phyloP scores from a whole-genome alignment of 2,797 vertebrate species.

The Netta rufina region DNA sequence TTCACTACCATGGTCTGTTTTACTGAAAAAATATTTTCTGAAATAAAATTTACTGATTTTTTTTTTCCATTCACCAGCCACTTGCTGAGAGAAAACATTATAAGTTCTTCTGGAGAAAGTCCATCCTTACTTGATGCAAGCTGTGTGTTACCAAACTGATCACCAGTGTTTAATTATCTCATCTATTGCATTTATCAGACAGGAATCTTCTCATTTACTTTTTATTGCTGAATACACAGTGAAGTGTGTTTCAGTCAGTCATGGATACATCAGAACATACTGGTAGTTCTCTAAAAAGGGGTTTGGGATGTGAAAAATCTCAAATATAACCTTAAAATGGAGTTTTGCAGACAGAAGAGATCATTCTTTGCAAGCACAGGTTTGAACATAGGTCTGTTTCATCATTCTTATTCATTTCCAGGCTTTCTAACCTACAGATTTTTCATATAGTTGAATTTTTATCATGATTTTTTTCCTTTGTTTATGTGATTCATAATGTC shows the following conservation, averaged over 20 bases:
- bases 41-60: neutral
- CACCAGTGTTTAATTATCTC: neutral
- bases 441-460: neutral
- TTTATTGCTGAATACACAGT: neutral
- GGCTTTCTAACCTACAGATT: neutral
- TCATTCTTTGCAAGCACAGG: neutral
- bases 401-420: neutral
- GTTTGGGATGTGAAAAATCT: neutral
- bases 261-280: neutral
- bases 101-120: neutral
- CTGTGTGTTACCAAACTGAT: neutral
- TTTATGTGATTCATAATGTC: neutral
- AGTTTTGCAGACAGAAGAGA: neutral
- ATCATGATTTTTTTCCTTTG: neutral
- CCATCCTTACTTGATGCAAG: neutral
- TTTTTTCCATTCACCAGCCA: neutral
- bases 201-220: neutral
- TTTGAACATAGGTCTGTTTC: neutral
- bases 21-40: neutral
- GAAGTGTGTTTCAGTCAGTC: neutral
- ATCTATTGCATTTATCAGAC: neutral
- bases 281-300: neutral
- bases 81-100: neutral
- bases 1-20: neutral
- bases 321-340: neutral